These are phyloP conservation scores for Trogon melanurus DNA, from an alignment of 2,113 vertebrate species.

Conservation along the genomic window DNA sequence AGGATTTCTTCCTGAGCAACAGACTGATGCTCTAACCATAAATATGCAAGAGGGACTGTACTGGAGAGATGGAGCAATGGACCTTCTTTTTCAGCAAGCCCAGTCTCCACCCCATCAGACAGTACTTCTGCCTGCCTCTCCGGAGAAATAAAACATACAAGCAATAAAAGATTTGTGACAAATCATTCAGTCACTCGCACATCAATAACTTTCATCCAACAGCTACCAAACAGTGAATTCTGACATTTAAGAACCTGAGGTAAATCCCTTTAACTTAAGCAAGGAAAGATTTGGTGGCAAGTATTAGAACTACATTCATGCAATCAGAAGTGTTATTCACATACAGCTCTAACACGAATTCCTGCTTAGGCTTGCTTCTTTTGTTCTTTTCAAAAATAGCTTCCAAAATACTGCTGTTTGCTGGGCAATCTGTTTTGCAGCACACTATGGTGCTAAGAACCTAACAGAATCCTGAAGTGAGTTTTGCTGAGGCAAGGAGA, in stretches of 20 bases:
- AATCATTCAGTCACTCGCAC: background rate
- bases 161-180: background rate
- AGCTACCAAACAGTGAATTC: background rate
- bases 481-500: conserved; percentile 28
- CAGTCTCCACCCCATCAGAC: too few species aligned
- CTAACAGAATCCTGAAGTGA: background rate
- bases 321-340: background rate
- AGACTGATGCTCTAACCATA: too few species aligned
- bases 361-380: background rate
- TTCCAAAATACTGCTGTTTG: conserved; percentile 8
- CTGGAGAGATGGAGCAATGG: background rate
- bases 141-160: background rate
- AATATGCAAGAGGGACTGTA: background rate
- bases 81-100: background rate
- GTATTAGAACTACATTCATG: background rate
- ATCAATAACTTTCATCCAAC: background rate
- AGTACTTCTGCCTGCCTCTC: background rate
- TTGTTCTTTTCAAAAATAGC: background rate
- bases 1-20: background rate
- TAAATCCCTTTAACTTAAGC: background rate
- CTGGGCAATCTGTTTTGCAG: background rate
- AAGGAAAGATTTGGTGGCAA: background rate
- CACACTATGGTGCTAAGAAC: background rate
- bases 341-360: background rate
- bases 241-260: background rate